A percentile compares a stretch with the other conserved stretches of the same genome.
phyloP scores from a whole-genome alignment of 2,888 invertebrate species.

The Phortica okadai region DNA sequence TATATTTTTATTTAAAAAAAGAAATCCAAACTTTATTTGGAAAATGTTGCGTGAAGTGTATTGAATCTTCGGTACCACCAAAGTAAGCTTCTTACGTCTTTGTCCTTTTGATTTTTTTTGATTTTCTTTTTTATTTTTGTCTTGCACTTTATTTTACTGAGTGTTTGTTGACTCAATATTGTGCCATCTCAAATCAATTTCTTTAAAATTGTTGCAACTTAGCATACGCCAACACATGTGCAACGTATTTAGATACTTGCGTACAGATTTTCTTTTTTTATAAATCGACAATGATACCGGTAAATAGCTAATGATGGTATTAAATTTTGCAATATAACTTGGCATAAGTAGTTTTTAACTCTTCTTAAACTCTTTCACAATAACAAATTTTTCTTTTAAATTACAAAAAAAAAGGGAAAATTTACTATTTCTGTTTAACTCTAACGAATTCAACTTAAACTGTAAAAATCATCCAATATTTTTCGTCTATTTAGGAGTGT shows the following conservation, averaged over 20 bases:
- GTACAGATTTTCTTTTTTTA: neutral
- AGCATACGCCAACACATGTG: slow-evolving; percentile 4
- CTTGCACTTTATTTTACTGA: neutral
- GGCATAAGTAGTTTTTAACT: neutral
- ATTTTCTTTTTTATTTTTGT: no score
- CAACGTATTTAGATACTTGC: neutral
- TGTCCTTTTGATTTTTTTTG: no score
- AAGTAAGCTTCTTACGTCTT: no score
- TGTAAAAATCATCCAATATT: neutral
- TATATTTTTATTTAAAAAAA: no score
- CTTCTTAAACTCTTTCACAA: no score
- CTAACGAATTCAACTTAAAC: neutral
- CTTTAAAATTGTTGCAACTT: slow-evolving; percentile 14
- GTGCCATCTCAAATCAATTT: slow-evolving; percentile 18
- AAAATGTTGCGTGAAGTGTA: neutral
- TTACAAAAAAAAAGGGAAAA: no score
- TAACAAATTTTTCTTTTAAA: neutral
- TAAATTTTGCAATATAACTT: neutral
- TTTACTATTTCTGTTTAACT: neutral
- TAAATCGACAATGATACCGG: neutral
- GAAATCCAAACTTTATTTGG: no score
- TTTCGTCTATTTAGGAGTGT: neutral
- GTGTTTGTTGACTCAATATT: neutral
- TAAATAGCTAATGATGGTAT: neutral
- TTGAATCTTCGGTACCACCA: neutral